A percentile compares a stretch with the other conserved stretches of the same genome.
Evolutionary conservation across 1,140 invertebrate genomes (phyloP).

Genomic region (Cyclina sinensis): DNA sequence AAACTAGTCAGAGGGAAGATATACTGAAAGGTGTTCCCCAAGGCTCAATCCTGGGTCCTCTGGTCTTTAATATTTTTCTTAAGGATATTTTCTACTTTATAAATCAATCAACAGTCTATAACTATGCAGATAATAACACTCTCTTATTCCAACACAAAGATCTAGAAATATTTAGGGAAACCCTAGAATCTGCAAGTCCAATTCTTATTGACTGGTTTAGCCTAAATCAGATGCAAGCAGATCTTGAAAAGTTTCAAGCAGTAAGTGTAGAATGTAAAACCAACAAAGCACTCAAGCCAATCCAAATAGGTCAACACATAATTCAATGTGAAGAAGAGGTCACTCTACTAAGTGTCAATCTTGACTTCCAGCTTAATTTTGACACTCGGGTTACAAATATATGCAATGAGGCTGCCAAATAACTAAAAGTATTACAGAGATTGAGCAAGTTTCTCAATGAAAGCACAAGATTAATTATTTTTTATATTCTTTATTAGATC

Average conservation of each 20-base stretch:
- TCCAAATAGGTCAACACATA: not conserved
- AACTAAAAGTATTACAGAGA: too few species aligned
- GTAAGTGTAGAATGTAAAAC: slow-evolving; percentile 43
- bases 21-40: too few species aligned
- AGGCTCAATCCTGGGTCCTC: too few species aligned
- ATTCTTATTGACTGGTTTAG: too few species aligned
- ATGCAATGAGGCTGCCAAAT: slow-evolving; percentile 61
- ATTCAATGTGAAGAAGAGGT: slow-evolving; percentile 59
- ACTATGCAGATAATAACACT: slow-evolving; percentile 10
- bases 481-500: slow-evolving; percentile 59
- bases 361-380: too few species aligned
- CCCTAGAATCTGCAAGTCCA: slow-evolving; percentile 44
- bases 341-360: slow-evolving; percentile 50
- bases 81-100: too few species aligned
- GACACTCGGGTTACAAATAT: slow-evolving; percentile 61
- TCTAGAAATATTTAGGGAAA: not conserved
- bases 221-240: too few species aligned
- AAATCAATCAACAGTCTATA: too few species aligned
- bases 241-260: slow-evolving; percentile 68
- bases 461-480: slow-evolving; percentile 37
- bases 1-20: too few species aligned
- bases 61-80: too few species aligned
- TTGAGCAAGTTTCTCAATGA: slow-evolving; percentile 40
- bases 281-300: too few species aligned
- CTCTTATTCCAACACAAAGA: slow-evolving; percentile 15